Conservation (phyloP, 2,797 vertebrate species). For the Sorex maritimensis region DNA sequence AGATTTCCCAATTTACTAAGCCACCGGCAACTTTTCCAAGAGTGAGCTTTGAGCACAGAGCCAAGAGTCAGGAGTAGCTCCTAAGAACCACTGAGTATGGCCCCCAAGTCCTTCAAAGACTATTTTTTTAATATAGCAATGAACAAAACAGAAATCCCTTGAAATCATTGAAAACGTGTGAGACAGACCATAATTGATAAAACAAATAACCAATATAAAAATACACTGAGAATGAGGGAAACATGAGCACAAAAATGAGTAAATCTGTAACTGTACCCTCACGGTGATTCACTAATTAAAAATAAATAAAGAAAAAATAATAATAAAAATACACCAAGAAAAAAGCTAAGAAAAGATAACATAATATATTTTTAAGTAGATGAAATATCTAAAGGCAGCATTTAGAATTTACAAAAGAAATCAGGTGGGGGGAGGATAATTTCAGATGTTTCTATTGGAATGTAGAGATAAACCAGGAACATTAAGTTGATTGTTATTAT, state of each 20-base stretch:
- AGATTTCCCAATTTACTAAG: too few relatives aligned
- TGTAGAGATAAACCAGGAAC: neutral
- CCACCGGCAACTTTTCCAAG: too few relatives aligned
- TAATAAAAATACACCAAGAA: neutral
- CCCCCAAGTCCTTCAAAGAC: too few relatives aligned
- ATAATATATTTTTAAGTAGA: neutral
- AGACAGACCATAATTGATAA: slow-evolving; percentile 35
- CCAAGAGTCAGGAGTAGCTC: too few relatives aligned
- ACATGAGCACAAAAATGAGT: too few relatives aligned
- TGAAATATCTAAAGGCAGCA: slow-evolving; percentile 29
- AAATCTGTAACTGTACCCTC: too few relatives aligned
- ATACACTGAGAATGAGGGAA: neutral
- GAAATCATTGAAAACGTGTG: neutral
- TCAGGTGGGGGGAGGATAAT: too few relatives aligned
- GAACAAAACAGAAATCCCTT: neutral
- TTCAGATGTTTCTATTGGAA: slow-evolving; percentile 17
- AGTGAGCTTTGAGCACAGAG: too few relatives aligned
- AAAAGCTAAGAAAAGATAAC: slow-evolving; percentile 26
- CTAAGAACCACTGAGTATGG: too few relatives aligned
- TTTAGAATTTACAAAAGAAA: slow-evolving; percentile 51
- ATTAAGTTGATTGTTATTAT: neutral
- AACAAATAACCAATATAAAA: slow-evolving; percentile 49
- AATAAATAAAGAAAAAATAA: neutral
- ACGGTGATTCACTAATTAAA: too few relatives aligned
- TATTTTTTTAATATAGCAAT: neutral